phyloP scores from a whole-genome alignment of 2,888 invertebrate species.

The Hoplodrina blanda region DNA sequence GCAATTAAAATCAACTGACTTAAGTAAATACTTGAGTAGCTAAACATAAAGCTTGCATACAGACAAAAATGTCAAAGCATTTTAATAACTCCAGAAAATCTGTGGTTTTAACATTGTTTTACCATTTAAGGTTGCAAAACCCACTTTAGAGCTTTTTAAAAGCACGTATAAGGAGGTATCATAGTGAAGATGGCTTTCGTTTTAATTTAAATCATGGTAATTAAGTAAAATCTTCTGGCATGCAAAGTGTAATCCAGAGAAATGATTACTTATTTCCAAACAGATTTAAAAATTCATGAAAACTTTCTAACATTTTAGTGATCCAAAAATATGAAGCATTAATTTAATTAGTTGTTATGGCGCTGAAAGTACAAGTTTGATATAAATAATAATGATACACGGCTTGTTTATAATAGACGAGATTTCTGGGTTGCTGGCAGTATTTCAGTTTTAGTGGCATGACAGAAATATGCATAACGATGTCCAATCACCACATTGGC shows the following conservation, averaged over 20 bases:
- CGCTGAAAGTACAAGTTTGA: slow-evolving; percentile 1
- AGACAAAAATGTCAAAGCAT: not conserved
- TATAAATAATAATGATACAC: slow-evolving; percentile 32
- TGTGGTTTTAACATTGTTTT: not conserved
- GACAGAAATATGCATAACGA: slow-evolving; percentile 66
- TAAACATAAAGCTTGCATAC: not conserved
- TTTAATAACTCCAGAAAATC: not conserved
- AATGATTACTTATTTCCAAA: not conserved
- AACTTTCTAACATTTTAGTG: not conserved
- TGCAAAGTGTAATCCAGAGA: not conserved
- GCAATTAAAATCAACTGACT: not conserved
- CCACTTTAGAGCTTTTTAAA: not conserved
- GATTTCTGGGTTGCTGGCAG: slow-evolving; percentile 41
- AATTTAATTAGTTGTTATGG: not conserved
- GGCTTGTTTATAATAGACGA: slow-evolving; percentile 22
- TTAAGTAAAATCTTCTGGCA: slow-evolving; percentile 6
- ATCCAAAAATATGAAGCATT: not conserved
- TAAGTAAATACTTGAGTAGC: not conserved
- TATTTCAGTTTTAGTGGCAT: slow-evolving; percentile 63
- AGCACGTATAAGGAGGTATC: not conserved
- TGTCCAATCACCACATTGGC: slow-evolving; percentile 68
- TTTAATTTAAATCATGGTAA: slow-evolving; percentile 2
- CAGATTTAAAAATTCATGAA: slow-evolving; percentile 1
- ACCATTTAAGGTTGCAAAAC: not conserved
- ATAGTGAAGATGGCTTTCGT: slow-evolving; percentile 4